Conservation (phyloP, 2,113 vertebrate genomes). For the Lynx canadensis region DNA sequence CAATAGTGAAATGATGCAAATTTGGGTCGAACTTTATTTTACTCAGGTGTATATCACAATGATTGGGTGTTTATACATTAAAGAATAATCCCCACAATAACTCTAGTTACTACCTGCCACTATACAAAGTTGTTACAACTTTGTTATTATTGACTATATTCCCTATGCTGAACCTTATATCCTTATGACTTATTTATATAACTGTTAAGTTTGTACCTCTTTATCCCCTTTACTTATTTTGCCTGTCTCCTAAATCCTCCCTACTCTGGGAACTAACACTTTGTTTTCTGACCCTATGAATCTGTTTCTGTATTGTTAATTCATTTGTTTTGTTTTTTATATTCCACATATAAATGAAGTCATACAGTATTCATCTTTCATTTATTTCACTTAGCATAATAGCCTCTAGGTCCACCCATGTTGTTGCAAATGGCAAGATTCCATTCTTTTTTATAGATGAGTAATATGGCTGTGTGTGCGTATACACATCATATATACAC, state of each 20-base stretch:
- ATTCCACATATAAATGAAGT: neutral
- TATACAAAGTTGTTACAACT: neutral
- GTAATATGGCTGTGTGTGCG: neutral
- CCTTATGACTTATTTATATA: neutral
- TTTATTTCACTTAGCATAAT: neutral
- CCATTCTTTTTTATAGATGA: neutral
- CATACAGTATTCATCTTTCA: neutral
- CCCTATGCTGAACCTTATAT: neutral
- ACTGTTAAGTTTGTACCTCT: neutral
- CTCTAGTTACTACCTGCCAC: neutral
- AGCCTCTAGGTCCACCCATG: neutral
- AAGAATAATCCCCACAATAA: neutral
- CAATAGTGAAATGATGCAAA: neutral
- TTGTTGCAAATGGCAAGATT: neutral
- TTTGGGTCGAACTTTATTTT: constrained; percentile 13
- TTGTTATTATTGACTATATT: neutral
- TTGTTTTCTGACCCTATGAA: neutral
- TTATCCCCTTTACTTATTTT: neutral
- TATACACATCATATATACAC: neutral
- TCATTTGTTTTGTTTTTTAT: neutral
- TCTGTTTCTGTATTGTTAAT: neutral
- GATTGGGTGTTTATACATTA: neutral
- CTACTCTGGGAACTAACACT: neutral
- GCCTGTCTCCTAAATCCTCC: neutral
- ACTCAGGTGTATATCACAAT: neutral